Evolutionary conservation across 2,113 vertebrate genomes (phyloP), one percentile per base, ranked within the genome.

Genomic region (Oreotrochilus melanogaster): DNA sequence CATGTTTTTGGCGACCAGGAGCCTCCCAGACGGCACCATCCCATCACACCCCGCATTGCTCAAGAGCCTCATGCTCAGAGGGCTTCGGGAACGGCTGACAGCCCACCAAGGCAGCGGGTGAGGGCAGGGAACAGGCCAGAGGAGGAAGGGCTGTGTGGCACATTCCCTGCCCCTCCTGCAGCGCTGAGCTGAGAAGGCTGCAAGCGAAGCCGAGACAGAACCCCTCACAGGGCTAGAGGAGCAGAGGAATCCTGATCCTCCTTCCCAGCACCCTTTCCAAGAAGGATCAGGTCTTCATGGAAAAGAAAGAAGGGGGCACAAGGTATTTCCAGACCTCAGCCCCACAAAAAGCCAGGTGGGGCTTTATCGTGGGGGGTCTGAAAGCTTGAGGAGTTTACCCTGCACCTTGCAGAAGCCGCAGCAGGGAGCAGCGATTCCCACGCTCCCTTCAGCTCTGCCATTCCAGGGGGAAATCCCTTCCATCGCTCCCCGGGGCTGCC

Each of bases 41-140:
- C 48, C 92, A 60, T 62, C 69, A 3, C 80, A 37, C 24, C 58
- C 39, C 43, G 27, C 64, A 51, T n/a, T 3, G 47, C 64, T 43
- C 53, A 17, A 51, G 42, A 2, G 24, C 39, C 14, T 54, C 22
- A 2, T 1, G 0, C n/a, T 18, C 21, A 17, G 2, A 11, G 54
- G 24, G 2, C 24, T 30, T 5, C 0, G 8, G 39, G 56, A 15
- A 0, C 25, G 4, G 42, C 37, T 66, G 83, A 50, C 31, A 31
- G 28, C 2, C 30, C 21, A 43, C 11, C 57, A 2, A 39, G 39
- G 39, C 39, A 39, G 39, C 35, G 35, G 35, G 35, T 37, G 35
- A 37, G 35, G 35, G 35, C 39, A 39, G 39, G 11, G 10, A 9
- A 10, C 39, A 12, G 39, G 39, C 39, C 39, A 39, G 39, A 39